phyloP scores from a whole-genome alignment of 2,888 invertebrate genomes.

The Lithophane leautieri region DNA sequence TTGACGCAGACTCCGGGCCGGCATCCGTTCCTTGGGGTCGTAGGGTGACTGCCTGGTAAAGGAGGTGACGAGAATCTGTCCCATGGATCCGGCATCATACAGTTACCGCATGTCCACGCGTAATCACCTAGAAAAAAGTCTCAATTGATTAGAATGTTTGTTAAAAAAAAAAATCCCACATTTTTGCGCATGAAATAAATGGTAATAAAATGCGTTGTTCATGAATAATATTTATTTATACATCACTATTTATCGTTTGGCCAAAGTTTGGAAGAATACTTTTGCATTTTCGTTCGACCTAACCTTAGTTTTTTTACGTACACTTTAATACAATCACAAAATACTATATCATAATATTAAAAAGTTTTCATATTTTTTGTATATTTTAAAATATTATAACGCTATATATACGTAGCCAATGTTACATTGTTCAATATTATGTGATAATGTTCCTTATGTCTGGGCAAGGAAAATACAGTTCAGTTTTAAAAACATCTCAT shows the following conservation, averaged over 20 bases:
- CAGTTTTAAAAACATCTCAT: not conserved
- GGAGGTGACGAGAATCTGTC: constrained; percentile 80
- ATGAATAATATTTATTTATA: constrained; percentile 86
- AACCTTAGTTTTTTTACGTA: constrained; percentile 66
- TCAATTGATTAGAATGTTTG: constrained; percentile 1
- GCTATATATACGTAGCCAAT: constrained; percentile 37
- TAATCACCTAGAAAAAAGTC: constrained; percentile 79
- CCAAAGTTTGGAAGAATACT: constrained; percentile 88
- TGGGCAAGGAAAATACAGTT: constrained; percentile 6
- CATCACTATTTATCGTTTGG: constrained; percentile 85
- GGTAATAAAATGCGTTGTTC: constrained; percentile 67
- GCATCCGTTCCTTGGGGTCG: constrained; percentile 84
- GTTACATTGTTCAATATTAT: constrained; percentile 30
- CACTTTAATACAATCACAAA: constrained; percentile 75
- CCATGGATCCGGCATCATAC: constrained; percentile 83
- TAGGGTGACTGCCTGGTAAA: constrained; percentile 77
- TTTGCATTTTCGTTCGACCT: constrained; percentile 76
- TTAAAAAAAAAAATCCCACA: not conserved
- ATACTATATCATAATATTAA: constrained; percentile 68
- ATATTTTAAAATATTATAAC: constrained; percentile 59
- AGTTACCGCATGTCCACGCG: constrained; percentile 81
- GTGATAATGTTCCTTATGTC: constrained; percentile 29
- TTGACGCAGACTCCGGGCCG: constrained; percentile 82
- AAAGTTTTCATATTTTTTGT: constrained; percentile 62
- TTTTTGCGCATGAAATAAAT: constrained; percentile 10